Evolutionary conservation across 1,140 invertebrate genomes (phyloP), one percentile per base, ranked within the genome.

Genomic region (Drosophila pachea): DNA sequence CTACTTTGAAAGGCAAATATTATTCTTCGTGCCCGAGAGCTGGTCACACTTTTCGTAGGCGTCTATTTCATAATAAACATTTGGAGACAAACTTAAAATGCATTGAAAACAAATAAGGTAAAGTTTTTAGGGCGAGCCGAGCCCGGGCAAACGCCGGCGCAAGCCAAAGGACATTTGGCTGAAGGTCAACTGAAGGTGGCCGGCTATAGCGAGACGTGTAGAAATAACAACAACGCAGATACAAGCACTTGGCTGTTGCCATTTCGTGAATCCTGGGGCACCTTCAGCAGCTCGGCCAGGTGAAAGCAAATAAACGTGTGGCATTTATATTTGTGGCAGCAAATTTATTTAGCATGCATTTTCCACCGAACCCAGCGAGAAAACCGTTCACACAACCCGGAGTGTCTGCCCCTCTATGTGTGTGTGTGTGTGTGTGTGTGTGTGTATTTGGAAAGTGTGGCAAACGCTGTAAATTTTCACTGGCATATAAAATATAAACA

Each of bases 241-340:
- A 7, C 40, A 4, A 43, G 12, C 12, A 63, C 11, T 16, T 50
- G 8, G 31, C 14, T 32, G 36, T 49, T 62, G 52, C 55, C 55
- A 40, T 61, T 72, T 55, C 53, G 49, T 35, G 40, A 40, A 32
- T 67, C 32, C 35, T 55, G 50, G 38, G 31, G 36, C 38, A 52
- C 29, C 43, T 50, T 53, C 7, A 22, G 47, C 29, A 16, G 31
- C 35, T 14, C 33, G 47, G 14, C 45, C 62, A 67, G 63, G 64
- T 67, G 75, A 64, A 56, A 70, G 70, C 53, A 74, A 83, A 79
- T 68, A 83, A 84, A 79, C 79, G 76, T 84, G 78, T 83, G 74
- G 78, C 71, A 70, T 78, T 83, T 84, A 78, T 84, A 78, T 78
- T 78, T 83, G 74, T 77, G 78, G 78, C 72, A 73, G 69, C 71